Percentiles rank a stretch among this genome's conserved stretches.
Conservation (phyloP, 2,113 vertebrate species). For the Tilapia sparmanii region DNA sequence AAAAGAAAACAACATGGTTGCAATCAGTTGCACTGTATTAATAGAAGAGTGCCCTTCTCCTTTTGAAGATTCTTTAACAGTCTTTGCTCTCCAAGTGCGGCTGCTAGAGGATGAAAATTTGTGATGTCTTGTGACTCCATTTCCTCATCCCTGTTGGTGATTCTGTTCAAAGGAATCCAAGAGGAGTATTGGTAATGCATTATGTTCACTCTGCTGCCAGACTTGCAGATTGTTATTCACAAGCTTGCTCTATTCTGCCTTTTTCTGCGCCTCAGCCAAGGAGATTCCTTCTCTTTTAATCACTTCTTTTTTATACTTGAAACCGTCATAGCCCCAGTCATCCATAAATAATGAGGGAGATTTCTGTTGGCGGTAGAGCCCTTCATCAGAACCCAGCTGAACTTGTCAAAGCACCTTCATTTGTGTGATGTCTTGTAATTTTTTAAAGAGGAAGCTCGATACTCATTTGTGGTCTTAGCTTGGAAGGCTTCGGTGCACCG, state of each 20-base stretch:
- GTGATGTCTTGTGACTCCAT: constrained; percentile 76
- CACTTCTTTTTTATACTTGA: constrained; percentile 75
- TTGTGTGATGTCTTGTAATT: constrained; percentile 60
- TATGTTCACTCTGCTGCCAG: constrained; percentile 59
- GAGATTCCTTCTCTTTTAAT: constrained; percentile 73
- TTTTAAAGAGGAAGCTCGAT: constrained; percentile 31
- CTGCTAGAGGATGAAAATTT: constrained; percentile 75
- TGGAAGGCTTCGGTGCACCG: constrained; percentile 27
- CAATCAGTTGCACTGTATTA: constrained; percentile 83
- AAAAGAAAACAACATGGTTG: constrained; percentile 52
- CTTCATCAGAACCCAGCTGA: constrained; percentile 54
- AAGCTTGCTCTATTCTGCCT: constrained; percentile 70
- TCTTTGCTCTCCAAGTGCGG: constrained; percentile 82
- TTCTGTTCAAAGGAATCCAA: constrained; percentile 67
- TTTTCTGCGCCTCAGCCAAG: constrained; percentile 73
- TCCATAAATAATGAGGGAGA: constrained; percentile 59
- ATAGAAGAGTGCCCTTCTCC: constrained; percentile 73
- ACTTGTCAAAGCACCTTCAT: constrained; percentile 57
- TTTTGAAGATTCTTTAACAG: constrained; percentile 70
- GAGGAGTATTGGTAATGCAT: constrained; percentile 60
- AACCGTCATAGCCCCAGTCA: constrained; percentile 56
- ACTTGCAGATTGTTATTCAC: constrained; percentile 70
- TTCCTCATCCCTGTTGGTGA: constrained; percentile 66
- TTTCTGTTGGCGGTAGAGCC: constrained; percentile 53
- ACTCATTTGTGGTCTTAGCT: constrained; percentile 34